Evolutionary conservation across 2,113 vertebrate genomes (phyloP).

Genomic region (Ciconia stormi): DNA sequence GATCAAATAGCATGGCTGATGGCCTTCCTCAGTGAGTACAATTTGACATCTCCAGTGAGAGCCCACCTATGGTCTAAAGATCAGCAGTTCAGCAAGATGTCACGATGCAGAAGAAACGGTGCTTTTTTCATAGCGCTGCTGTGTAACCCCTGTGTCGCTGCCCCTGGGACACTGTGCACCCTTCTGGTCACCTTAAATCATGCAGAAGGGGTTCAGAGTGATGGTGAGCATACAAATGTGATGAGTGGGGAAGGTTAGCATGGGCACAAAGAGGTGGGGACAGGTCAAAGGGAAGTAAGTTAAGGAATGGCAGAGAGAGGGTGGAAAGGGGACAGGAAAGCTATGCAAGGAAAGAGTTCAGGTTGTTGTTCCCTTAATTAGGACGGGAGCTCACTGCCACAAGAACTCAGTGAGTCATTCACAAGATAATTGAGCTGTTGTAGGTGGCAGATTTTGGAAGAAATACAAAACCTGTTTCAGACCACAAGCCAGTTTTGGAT

Average conservation of each 20-base stretch:
- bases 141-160: not conserved
- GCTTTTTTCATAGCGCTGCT: not conserved
- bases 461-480: conserved; percentile 42
- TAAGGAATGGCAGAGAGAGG: not conserved
- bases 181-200: not conserved
- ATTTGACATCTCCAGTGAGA: not conserved
- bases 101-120: fast-evolving
- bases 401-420: conserved; percentile 50
- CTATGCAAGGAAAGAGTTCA: not conserved
- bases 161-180: fast-evolving
- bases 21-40: not conserved
- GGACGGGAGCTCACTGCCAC: conserved; percentile 19
- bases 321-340: not conserved
- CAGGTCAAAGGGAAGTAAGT: not conserved
- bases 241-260: not conserved
- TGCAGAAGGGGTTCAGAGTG: not conserved
- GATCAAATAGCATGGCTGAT: not conserved
- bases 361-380: conserved; percentile 28
- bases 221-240: not conserved
- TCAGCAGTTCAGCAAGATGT: not conserved
- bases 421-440: conserved; percentile 42
- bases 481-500: not conserved
- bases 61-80: not conserved
- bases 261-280: not conserved
- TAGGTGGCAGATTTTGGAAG: conserved; percentile 47